Evolutionary conservation across 2,113 vertebrate genomes (phyloP), one percentile per base, ranked within the genome.

Genomic region (Gymnobelideus leadbeateri): DNA sequence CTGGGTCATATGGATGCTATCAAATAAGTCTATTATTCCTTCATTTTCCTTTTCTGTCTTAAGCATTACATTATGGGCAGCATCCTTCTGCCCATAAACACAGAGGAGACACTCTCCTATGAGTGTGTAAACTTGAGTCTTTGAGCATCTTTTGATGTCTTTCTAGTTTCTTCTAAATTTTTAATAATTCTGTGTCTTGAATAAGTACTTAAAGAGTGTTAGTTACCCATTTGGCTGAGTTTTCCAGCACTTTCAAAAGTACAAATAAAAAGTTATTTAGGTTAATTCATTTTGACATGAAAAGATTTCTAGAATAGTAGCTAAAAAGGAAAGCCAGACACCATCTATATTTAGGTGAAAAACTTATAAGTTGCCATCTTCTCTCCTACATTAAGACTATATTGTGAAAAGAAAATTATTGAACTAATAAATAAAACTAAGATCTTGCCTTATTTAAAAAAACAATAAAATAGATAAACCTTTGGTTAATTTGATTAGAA

Each of bases 361-460:
- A 95, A 68, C 95, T 51, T 93, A 92, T 25, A 97, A 93, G 3
- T 47, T 95, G 46, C 24, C 77, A 8, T 57, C 46, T 55, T 95
- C 46, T 84, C 61, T 50, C 21, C 68, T 37, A 1, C 53, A 4
- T 95, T 84, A 84, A 84, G n/a, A 77, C 37, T 21, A 2, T n/a
- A n/a, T 4, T 8, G 54, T 55, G 54, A 3, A 21, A 21, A 52
- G 11, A 61, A 61, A 61, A 31, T 28, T 31, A 31, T 61, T 61
- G 3, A 28, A 61, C 28, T 61, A 61, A 61, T 61, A 61, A 31
- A 61, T 37, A 31, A 61, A 61, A 61, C 57, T 61, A 61, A 61
- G 55, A 57, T 0, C 57, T 61, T 10, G 28, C 25, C 26, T 61
- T 61, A 61, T 61, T 3, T 28, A 55, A 55, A 55, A 31, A 61